Base-by-base conservation (phyloP, 2,113 vertebrate species). In the Pseudopodoces humilis region DNA sequence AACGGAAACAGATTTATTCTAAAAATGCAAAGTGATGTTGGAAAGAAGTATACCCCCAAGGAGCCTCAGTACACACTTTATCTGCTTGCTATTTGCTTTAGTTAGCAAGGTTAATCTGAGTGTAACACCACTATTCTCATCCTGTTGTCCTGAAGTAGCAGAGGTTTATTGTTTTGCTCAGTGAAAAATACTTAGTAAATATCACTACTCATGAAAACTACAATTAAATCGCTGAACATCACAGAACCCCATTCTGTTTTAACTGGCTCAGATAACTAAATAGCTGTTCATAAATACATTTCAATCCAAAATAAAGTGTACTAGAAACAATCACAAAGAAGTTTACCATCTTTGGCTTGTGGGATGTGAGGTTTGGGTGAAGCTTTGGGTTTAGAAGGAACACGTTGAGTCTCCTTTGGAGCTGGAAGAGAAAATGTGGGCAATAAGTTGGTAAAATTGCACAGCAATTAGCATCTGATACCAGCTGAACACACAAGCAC, bases 301-400 rank as follows among this genome's bases (percentile, higher is more conserved):
- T 87, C n/a, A 84, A 68, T 49, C 37, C 67, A 92, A 63, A 41
- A 84, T 18, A 39, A 89, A 86, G 31, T 39, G 24, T 53, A 69
- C 52, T 63, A 90, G 43, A 92, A 95, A 71, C 16, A 95, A 92
- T 91, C 53, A 86, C 78, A 94, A 90, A 93, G 85, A 24, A 83
- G 92, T 97, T 98, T 98, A 98, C 98, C 98, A 70, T 62, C 87
- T 96, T 93, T 95, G n/a, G 41, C 88, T 43, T 96, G 96, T 88
- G 96, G 86, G 56, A 77, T 80, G 75, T 93, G 92, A 93, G 96
- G 80, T 93, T 86, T 96, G 76, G 85, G 83, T 92, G 93, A 86
- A 78, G 94, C 52, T 98, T 96, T 96, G 94, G 82, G 86, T 93
- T 89, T 98, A 65, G 91, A 96, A 94, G 89, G 91, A 43, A 93